These are phyloP conservation scores for Zapus hudsonius DNA, from an alignment of 2,113 vertebrate species.

Conservation along the genomic window DNA sequence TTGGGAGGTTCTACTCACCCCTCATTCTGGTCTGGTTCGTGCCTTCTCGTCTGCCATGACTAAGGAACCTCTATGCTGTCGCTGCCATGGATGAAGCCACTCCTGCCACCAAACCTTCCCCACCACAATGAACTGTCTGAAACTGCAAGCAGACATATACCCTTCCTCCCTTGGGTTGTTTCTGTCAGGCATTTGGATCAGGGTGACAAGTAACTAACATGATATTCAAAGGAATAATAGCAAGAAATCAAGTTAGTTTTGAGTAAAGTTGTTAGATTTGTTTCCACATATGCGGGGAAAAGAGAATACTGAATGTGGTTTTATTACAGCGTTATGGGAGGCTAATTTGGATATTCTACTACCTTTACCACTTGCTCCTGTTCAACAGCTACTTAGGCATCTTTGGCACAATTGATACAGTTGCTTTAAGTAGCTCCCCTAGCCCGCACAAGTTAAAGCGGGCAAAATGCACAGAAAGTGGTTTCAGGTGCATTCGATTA, in stretches of 20 bases:
- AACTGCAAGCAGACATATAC: too few species aligned
- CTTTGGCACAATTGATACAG: not conserved
- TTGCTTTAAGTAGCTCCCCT: not conserved
- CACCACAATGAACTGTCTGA: not conserved
- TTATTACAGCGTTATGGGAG: not conserved
- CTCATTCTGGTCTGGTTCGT: not conserved
- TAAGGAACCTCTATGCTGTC: not conserved
- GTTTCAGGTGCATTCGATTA: not conserved
- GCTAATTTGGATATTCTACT: slow-evolving; percentile 10
- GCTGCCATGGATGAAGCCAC: not conserved
- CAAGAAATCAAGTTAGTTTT: slow-evolving; percentile 36
- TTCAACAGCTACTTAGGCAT: not conserved
- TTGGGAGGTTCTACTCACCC: not conserved
- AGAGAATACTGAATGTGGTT: slow-evolving; percentile 11
- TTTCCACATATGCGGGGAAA: not conserved
- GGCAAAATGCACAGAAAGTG: not conserved
- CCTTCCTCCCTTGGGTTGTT: not conserved
- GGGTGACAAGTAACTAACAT: not conserved
- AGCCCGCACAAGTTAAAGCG: not conserved
- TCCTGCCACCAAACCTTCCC: not conserved
- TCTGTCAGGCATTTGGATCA: not conserved
- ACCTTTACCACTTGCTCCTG: not conserved
- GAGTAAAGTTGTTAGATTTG: not conserved
- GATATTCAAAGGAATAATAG: not conserved
- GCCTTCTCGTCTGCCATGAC: not conserved